These are phyloP conservation scores for Euzophera pinguis DNA, from an alignment of 2,888 invertebrate genomes.

Conservation along the genomic window DNA sequence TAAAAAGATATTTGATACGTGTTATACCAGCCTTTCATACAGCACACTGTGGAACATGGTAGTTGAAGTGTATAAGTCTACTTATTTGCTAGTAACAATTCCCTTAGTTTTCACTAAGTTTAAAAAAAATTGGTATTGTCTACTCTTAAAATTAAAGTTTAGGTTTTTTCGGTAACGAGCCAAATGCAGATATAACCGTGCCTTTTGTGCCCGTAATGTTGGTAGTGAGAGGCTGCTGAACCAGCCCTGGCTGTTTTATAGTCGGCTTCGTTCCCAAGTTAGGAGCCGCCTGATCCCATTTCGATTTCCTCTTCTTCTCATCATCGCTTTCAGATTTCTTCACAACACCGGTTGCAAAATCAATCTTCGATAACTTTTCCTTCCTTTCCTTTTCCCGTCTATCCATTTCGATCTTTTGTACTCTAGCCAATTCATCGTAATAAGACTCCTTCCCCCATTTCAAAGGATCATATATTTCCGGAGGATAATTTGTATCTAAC, in stretches of 20 bases:
- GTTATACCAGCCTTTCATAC: no score
- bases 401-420: slow-evolving; percentile 95
- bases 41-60: no score
- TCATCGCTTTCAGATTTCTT: slow-evolving; percentile 85
- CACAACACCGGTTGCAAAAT: slow-evolving; percentile 88
- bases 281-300: slow-evolving; percentile 93
- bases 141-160: slow-evolving; percentile 61
- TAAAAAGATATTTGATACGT: no score
- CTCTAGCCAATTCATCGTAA: slow-evolving; percentile 94
- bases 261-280: slow-evolving; percentile 77
- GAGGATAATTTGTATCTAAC: slow-evolving; percentile 97
- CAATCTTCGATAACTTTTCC: slow-evolving; percentile 89
- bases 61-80: no score
- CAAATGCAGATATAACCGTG: slow-evolving; percentile 95
- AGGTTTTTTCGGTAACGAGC: slow-evolving; percentile 91
- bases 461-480: slow-evolving; percentile 94
- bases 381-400: slow-evolving; percentile 94
- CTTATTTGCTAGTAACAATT: no score
- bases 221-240: slow-evolving; percentile 87
- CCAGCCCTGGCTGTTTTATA: slow-evolving; percentile 84
- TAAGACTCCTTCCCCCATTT: slow-evolving; percentile 95
- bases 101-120: no score
- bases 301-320: slow-evolving; percentile 92
- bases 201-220: slow-evolving; percentile 94
- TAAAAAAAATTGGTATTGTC: no score